A percentile compares a stretch with the other conserved stretches of the same genome.
These are phyloP conservation scores for Cosmia pyralina DNA, from an alignment of 2,888 invertebrate species.

Conservation along the genomic window DNA sequence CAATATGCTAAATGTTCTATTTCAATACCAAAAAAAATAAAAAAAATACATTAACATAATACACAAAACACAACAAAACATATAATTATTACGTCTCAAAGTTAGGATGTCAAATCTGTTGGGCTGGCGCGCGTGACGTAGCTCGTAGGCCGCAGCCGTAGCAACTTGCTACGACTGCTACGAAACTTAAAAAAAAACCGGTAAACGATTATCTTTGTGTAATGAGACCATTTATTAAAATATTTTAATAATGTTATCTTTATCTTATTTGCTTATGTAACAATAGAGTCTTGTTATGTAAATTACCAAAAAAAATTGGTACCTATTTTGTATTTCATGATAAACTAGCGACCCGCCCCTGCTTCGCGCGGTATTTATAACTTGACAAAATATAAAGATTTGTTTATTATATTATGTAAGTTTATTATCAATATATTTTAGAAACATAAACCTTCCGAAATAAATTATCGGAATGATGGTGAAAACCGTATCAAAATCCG, in stretches of 20 bases:
- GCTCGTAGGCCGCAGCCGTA: conserved; percentile 52
- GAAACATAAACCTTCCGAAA: neutral
- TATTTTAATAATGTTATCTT: neutral
- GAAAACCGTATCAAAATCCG: neutral
- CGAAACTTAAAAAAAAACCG: conserved; percentile 19
- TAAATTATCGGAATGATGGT: neutral
- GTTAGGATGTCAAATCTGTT: neutral
- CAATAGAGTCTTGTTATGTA: neutral
- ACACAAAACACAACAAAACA: neutral
- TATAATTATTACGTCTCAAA: neutral
- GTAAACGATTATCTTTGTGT: neutral
- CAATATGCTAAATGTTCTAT: neutral
- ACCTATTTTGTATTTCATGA: neutral
- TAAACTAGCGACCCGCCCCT: neutral
- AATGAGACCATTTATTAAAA: neutral
- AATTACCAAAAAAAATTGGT: neutral
- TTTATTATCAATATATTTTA: neutral
- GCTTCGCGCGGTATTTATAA: neutral
- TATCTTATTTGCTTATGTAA: neutral
- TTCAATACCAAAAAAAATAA: no score
- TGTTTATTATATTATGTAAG: neutral
- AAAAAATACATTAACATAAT: no score
- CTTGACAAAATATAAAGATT: neutral
- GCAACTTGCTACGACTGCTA: conserved; percentile 48
- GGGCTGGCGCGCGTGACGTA: conserved; percentile 22